phyloP scores from a whole-genome alignment of 2,113 vertebrate genomes.

The Cricetomys ansorgei region DNA sequence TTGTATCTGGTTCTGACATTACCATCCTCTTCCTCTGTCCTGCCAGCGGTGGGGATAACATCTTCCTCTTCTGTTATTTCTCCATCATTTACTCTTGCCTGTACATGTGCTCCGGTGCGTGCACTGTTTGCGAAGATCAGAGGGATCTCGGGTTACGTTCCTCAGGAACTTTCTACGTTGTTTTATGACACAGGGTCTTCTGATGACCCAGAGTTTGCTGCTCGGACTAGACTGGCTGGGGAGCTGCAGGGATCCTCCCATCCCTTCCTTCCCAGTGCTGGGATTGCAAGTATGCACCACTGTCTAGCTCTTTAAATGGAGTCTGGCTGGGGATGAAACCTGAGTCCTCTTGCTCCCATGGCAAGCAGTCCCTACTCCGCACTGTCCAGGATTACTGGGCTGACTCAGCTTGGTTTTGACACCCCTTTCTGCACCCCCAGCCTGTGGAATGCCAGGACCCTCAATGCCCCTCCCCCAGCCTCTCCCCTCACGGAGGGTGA shows the following conservation, averaged over 20 bases:
- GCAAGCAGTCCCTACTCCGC: neutral
- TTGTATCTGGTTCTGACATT: neutral
- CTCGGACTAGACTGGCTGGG: neutral
- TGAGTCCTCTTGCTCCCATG: neutral
- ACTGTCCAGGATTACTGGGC: neutral
- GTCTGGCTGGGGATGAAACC: neutral
- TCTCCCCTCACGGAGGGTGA: neutral
- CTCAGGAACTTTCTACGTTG: neutral
- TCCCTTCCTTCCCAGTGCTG: neutral
- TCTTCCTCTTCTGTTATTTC: neutral
- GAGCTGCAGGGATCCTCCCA: too few relatives aligned
- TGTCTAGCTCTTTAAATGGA: neutral
- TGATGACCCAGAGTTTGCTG: neutral
- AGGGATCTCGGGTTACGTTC: neutral
- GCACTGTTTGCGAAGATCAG: neutral
- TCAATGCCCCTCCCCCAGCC: neutral
- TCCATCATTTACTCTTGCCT: neutral
- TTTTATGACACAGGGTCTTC: neutral
- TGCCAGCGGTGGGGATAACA: neutral
- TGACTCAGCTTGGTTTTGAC: too few relatives aligned
- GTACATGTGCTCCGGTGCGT: neutral
- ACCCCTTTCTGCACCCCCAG: neutral
- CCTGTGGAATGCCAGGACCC: neutral
- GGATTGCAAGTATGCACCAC: neutral
- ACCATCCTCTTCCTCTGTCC: neutral